Percentiles rank a stretch among this genome's conserved stretches.
phyloP scores from a whole-genome alignment of 2,888 invertebrate species.

The Dysmachus trigonus region DNA sequence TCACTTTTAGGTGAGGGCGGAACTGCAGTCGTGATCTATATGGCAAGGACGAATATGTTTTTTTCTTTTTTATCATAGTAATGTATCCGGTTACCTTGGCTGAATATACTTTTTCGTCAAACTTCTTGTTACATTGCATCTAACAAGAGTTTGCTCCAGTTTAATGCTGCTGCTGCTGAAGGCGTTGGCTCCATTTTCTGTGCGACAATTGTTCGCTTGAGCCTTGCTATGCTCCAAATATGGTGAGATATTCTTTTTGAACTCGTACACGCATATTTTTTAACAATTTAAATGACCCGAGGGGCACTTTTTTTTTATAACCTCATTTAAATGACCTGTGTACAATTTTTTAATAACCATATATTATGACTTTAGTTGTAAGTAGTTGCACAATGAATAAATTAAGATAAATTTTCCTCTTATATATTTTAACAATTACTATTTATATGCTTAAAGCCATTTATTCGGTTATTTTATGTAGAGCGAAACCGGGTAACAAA shows the following conservation, averaged over 20 bases:
- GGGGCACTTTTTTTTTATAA: neutral
- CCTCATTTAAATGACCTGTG: neutral
- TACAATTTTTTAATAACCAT: neutral
- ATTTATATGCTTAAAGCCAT: too few relatives aligned
- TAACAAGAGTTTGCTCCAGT: neutral
- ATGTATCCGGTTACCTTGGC: conserved; percentile 37
- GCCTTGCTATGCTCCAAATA: conserved; percentile 14
- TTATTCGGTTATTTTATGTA: too few relatives aligned
- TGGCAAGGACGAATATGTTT: conserved; percentile 55
- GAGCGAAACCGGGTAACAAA: too few relatives aligned
- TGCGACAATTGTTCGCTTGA: neutral
- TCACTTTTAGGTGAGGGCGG: conserved; percentile 51
- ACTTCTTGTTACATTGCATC: neutral
- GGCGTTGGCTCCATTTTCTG: conserved; percentile 1
- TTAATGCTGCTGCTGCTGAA: neutral
- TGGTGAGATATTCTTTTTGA: neutral
- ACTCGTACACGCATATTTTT: neutral
- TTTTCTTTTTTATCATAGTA: conserved; percentile 39
- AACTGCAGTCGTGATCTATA: conserved; percentile 53
- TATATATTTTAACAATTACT: too few relatives aligned
- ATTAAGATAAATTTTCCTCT: neutral
- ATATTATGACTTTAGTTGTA: neutral
- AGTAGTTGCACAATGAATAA: neutral
- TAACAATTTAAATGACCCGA: neutral
- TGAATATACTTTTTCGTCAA: neutral